Percentiles rank a stretch among this genome's conserved stretches.
Evolutionary conservation across 2,797 vertebrate species (phyloP).

Genomic region (Propithecus deckenii): DNA sequence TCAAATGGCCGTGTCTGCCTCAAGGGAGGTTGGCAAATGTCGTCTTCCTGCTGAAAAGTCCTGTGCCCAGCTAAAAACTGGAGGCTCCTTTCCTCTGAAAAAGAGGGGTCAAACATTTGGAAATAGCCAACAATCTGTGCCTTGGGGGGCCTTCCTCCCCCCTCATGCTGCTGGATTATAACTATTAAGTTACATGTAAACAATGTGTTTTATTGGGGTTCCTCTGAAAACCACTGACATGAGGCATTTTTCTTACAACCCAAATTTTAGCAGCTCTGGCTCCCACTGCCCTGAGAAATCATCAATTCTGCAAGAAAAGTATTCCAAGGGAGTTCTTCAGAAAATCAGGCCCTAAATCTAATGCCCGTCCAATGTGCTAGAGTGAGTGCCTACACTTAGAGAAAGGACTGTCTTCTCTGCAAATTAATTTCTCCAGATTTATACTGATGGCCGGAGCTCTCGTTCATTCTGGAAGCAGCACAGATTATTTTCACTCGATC

Average conservation of each 20-base stretch:
- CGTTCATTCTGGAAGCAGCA: constrained; percentile 62
- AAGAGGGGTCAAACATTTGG: background rate
- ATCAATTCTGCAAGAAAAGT: background rate
- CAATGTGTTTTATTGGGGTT: constrained; percentile 5
- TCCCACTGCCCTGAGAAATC: constrained; percentile 6
- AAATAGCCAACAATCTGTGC: background rate
- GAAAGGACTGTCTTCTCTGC: background rate
- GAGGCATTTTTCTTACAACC: constrained; percentile 38
- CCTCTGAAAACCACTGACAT: constrained; percentile 54
- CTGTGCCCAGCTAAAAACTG: background rate
- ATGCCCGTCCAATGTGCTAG: background rate
- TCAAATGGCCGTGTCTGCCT: background rate
- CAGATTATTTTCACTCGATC: constrained; percentile 58
- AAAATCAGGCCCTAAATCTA: constrained; percentile 14
- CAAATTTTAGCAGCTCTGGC: constrained; percentile 18
- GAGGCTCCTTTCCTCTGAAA: background rate
- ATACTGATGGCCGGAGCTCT: constrained; percentile 45
- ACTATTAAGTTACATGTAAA: constrained; percentile 45
- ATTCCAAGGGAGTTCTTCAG: background rate
- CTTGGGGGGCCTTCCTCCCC: background rate
- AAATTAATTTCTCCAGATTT: constrained; percentile 53
- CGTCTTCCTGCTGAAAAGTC: background rate
- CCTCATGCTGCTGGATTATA: background rate
- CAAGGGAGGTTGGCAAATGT: background rate
- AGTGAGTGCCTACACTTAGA: background rate